phyloP scores from a whole-genome alignment of 2,888 invertebrate genomes.

The Elaeidobius kamerunicus region DNA sequence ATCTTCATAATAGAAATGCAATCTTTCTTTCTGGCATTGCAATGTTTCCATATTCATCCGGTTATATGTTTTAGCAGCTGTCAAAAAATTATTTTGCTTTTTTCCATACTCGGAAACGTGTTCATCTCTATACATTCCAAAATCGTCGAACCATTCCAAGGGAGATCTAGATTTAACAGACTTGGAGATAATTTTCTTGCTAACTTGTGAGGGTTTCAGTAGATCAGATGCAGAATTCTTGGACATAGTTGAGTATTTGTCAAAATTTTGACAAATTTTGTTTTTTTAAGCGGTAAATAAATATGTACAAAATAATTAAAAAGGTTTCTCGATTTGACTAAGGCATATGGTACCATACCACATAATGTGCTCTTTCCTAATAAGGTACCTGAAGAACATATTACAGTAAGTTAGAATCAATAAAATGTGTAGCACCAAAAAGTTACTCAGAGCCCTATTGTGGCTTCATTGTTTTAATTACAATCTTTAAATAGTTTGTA shows the following conservation, averaged over 20 bases:
- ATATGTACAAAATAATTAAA: too few relatives aligned
- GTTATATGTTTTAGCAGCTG: conserved; percentile 37
- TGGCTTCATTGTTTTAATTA: too few relatives aligned
- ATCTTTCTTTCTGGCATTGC: conserved; percentile 33
- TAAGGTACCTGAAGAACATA: too few relatives aligned
- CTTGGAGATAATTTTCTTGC: conserved; percentile 38
- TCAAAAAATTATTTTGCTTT: conserved; percentile 38
- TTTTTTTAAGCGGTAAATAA: not conserved
- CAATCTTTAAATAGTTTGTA: too few relatives aligned
- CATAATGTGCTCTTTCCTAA: too few relatives aligned
- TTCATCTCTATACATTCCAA: conserved; percentile 40
- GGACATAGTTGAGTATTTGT: conserved; percentile 16
- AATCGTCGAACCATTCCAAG: conserved; percentile 37
- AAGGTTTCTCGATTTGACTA: too few relatives aligned
- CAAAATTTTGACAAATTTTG: not conserved
- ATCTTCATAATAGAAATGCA: conserved; percentile 36
- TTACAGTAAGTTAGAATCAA: too few relatives aligned
- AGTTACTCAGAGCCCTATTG: too few relatives aligned
- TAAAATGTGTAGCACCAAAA: too few relatives aligned
- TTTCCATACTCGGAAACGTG: conserved; percentile 38
- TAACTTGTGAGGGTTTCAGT: conserved; percentile 36
- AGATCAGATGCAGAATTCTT: conserved; percentile 12
- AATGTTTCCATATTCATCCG: conserved; percentile 37
- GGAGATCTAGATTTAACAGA: conserved; percentile 30
- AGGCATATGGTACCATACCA: too few relatives aligned